Base-by-base conservation (phyloP, 1,140 invertebrate genomes). In the Theocolax elegans region DNA sequence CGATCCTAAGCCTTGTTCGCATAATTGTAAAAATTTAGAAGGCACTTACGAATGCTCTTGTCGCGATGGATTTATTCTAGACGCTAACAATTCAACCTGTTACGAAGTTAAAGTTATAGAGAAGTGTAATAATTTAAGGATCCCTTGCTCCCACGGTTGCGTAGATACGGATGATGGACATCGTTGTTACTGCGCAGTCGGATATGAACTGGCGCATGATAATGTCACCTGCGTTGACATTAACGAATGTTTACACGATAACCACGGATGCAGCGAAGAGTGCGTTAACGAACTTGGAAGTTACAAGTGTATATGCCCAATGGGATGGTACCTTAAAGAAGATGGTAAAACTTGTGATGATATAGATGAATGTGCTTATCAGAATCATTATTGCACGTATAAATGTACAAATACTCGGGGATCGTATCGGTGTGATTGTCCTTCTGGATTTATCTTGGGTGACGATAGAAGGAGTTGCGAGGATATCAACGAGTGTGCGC, bases 371-470 rank as follows among this genome's bases (percentile, higher is more conserved):
- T 91, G 86, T 75, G 80, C 12, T 0, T 29, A 1, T 0, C 19
- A 25, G 0, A 35, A 54, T 13, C 75, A 86, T 46, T 63, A 80
- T 3, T 92, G 91, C 72, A 85, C 86, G 1, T 84, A 89, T 64
- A 83, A 81, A 15, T 94, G 92, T 78, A 81, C 87, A 38, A 93
- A 94, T 74, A 85, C 85, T 0, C 80, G 86, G 12, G 92, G 92
- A 0, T 88, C 87, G 0, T 93, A 89, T 78, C 85, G 79, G 2
- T 92, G 91, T 76, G 66, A 84, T 0, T 92, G 91, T 80, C 87
- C 89, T 67, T 79, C 81, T 46, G 91, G 91, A 2, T 92, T 87
- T 73, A 79, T 85, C 3, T 75, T 91, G 13, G 73, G 76, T 1
- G 76, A 79, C 15, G 87, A 89, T 60, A 54, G 72, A 13, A 81